These are phyloP conservation scores for Mormyrus hasselquistii DNA, from an alignment of 2,797 vertebrate genomes.

Conservation along the genomic window DNA sequence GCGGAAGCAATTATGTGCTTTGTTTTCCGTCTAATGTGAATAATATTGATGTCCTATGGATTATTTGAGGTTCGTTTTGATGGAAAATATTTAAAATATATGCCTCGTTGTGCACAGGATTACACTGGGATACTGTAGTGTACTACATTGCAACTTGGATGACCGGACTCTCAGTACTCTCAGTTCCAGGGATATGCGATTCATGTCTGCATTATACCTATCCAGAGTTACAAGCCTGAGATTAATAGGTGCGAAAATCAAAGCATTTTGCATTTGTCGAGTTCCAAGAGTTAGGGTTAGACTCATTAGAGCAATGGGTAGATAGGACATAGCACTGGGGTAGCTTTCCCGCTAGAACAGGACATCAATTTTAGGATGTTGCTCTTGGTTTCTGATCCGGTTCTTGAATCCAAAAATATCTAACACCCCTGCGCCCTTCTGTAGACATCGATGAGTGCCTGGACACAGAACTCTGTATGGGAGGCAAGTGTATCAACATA, in stretches of 20 bases:
- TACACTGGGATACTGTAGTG: neutral
- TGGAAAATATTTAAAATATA: neutral
- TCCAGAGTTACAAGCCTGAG: neutral
- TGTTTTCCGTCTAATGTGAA: neutral
- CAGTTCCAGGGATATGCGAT: neutral
- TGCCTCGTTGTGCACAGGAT: neutral
- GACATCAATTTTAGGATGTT: neutral
- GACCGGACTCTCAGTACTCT: neutral
- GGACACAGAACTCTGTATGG: constrained; percentile 77
- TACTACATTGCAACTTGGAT: neutral
- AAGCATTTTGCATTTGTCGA: neutral
- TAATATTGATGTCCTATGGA: neutral
- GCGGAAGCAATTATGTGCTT: neutral
- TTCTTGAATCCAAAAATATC: neutral
- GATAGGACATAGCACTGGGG: neutral
- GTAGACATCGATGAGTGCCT: constrained; percentile 89
- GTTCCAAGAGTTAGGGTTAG: neutral
- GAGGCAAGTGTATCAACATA: constrained; percentile 82
- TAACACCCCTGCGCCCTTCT: constrained; percentile 18
- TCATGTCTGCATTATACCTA: neutral
- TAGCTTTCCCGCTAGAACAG: neutral
- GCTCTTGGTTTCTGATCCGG: neutral
- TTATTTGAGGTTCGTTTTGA: neutral
- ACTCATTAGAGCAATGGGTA: neutral
- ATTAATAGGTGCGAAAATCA: neutral